Conservation (phyloP, 2,797 vertebrate genomes). For the Neosalanx taihuensis region DNA sequence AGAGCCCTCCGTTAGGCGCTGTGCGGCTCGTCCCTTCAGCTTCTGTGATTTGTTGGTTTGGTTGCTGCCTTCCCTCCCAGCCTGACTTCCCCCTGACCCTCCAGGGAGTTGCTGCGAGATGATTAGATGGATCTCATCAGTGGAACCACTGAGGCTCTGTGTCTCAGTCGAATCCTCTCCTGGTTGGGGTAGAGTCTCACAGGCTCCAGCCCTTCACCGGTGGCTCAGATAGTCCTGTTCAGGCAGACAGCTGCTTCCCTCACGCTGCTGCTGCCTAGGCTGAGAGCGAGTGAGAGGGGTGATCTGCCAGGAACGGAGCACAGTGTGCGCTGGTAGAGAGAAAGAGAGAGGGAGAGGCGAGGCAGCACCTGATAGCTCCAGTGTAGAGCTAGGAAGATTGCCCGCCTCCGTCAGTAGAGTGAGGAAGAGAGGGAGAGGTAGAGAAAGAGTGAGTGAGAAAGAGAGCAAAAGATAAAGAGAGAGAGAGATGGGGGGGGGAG, state of each 20-base stretch:
- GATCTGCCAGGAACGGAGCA: conserved; percentile 47
- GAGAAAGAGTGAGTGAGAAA: conserved; percentile 32
- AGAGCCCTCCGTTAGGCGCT: not conserved
- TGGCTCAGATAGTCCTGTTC: conserved; percentile 38
- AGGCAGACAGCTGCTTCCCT: conserved; percentile 53
- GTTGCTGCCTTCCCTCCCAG: conserved; percentile 30
- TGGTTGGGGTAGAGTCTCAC: conserved; percentile 28
- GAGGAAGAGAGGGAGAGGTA: conserved; percentile 16
- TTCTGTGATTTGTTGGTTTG: conserved; percentile 51
- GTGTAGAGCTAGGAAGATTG: conserved; percentile 68
- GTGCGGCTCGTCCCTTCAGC: conserved; percentile 26
- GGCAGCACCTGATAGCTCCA: conserved; percentile 75
- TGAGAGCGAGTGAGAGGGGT: conserved; percentile 48
- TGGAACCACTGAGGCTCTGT: conserved; percentile 7
- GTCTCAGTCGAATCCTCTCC: conserved; percentile 45
- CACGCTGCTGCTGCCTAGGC: conserved; percentile 40
- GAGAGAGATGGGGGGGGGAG: conserved; percentile 18
- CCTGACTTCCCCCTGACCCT: conserved; percentile 41
- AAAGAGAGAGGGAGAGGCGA: conserved; percentile 33
- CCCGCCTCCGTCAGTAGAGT: conserved; percentile 65
- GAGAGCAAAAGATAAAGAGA: conserved; percentile 54
- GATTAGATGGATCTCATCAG: conserved; percentile 41
- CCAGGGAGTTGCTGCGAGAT: conserved; percentile 48
- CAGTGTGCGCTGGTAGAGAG: conserved; percentile 54
- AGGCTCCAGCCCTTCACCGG: conserved; percentile 50